Evolutionary conservation across 2,797 vertebrate species (phyloP).

Genomic region (Galagoides demidoff): DNA sequence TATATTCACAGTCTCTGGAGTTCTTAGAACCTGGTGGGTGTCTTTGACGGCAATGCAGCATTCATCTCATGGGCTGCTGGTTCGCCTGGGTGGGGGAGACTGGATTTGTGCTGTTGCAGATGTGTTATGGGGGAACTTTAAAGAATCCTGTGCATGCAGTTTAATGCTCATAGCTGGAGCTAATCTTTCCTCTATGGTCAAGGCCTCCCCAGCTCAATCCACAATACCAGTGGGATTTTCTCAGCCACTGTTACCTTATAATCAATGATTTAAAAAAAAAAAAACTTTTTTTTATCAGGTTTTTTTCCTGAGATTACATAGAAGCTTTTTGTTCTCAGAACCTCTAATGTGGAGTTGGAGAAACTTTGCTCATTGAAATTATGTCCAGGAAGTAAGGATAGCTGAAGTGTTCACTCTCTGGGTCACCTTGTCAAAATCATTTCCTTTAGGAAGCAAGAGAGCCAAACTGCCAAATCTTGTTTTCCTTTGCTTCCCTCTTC

Average conservation of each 20-base stretch:
- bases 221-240: neutral
- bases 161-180: neutral
- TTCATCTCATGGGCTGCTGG: neutral
- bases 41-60: neutral
- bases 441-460: slow-evolving; percentile 2
- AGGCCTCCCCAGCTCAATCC: neutral
- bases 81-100: neutral
- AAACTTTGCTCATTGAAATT: neutral
- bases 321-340: neutral
- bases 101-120: too few species aligned
- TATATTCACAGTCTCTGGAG: neutral
- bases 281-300: neutral
- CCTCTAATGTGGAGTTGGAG: neutral
- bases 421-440: neutral
- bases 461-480: neutral
- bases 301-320: neutral
- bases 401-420: neutral
- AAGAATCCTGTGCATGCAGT: neutral
- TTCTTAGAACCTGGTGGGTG: neutral
- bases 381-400: neutral
- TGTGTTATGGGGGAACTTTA: neutral
- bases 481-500: neutral
- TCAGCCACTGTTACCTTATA: neutral
- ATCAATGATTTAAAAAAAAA: neutral
- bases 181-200: neutral